These are phyloP conservation scores for Globicephala melas DNA, from an alignment of 2,113 vertebrate genomes.

Conservation along the genomic window DNA sequence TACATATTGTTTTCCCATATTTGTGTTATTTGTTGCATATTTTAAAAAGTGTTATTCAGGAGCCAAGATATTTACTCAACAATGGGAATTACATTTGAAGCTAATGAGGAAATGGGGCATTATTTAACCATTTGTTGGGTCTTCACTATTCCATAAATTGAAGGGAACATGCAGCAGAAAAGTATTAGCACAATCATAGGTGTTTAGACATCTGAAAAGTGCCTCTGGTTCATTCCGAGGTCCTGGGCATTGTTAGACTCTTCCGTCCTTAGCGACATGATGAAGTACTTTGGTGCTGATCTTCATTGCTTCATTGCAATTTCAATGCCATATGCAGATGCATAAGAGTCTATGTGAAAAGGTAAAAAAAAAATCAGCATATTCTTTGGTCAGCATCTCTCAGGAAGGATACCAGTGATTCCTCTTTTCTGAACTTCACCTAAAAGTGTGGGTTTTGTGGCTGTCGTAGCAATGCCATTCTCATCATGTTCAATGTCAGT, in stretches of 20 bases:
- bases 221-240: background rate
- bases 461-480: slow-evolving; percentile 51
- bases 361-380: background rate
- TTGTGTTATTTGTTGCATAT: slow-evolving; percentile 35
- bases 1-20: slow-evolving; percentile 37
- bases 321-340: slow-evolving; percentile 45
- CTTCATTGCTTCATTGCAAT: slow-evolving; percentile 54
- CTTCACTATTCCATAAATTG: background rate
- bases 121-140: slow-evolving; percentile 14
- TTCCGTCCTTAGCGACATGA: background rate
- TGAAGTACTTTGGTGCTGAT: slow-evolving; percentile 21
- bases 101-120: slow-evolving; percentile 34
- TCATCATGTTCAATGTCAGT: slow-evolving; percentile 75
- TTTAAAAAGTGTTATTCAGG: background rate
- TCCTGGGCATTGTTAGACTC: background rate
- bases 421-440: slow-evolving; percentile 51
- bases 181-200: background rate
- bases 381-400: slow-evolving; percentile 1
- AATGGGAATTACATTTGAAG: background rate
- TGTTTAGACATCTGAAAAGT: background rate
- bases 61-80: slow-evolving; percentile 29
- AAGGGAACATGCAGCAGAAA: background rate
- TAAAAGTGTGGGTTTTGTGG: slow-evolving; percentile 60
- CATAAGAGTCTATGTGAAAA: background rate
- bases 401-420: background rate